Base-by-base conservation (phyloP, 2,797 vertebrate species). In the Coilia nasus region DNA sequence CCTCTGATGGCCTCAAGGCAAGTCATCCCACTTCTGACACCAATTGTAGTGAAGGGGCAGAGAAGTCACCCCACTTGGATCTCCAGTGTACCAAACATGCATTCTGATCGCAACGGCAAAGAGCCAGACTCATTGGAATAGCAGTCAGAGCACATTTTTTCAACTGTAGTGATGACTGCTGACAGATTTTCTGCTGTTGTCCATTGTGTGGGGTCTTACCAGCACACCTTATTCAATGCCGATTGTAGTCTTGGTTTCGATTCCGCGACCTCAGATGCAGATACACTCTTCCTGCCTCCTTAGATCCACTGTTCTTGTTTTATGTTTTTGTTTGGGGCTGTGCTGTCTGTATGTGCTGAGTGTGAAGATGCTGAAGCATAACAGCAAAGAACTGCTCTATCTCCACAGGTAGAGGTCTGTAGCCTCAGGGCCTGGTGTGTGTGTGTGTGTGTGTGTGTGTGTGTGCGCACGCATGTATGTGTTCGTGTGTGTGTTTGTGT, bases 401-500 rank as follows among this genome's bases (percentile, higher is more conserved):
- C 62, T 31, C 67, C 4, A 75, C 28, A 28, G 67, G 28, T 35
- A 75, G 14, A 75, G 67, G 50, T 54, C 50, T 54, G 50, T 54
- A 54, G 50, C 50, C 7, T 54, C 50, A 54, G 50, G 50, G 9
- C 14, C 7, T 9, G 9, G 5, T 23, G 44, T n/a, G 41, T 83
- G 57, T 85, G 57, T 47, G 81, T 84, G 82, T 62, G 6, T 23
- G 6, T 64, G 59, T 81, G 84, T 11, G 21, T 54, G 10, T 12
- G 54, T 21, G 12, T 83, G 82, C 23, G 81, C 57, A 23, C 60
- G 56, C 44, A 81, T 83, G 28, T 44, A 6, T 57, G 0, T 50
- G 50, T 78, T 44, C 83, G 64, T 88, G 12, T 78, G 81, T 28
- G 10, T 62, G 41, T 28, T 2, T 23, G 35, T 82, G 59, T 82